Conservation (phyloP, 2,888 invertebrate species). For the Eumacrocentrus americanus region DNA sequence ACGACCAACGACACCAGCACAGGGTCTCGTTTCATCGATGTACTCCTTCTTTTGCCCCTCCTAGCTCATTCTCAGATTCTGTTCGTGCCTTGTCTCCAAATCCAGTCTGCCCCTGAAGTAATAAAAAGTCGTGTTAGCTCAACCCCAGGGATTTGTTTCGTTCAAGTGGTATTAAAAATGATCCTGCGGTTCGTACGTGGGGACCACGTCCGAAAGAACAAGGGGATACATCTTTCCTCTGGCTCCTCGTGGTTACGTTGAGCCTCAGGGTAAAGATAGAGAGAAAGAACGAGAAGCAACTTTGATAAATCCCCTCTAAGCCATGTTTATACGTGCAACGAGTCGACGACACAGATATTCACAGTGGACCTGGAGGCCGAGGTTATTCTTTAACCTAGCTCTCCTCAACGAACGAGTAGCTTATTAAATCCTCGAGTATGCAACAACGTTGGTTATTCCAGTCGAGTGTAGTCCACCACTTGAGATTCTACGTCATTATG, state of each 20-base stretch:
- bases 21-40: too few species aligned
- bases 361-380: conserved; percentile 7
- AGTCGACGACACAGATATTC: conserved; percentile 14
- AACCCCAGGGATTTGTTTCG: conserved; percentile 10
- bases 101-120: conserved; percentile 12
- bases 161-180: conserved; percentile 17
- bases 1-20: conserved; percentile 14
- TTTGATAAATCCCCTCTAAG: conserved; percentile 23
- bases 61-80: too few species aligned
- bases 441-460: conserved; percentile 19
- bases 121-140: conserved; percentile 4
- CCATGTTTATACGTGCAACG: conserved; percentile 16
- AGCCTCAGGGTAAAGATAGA: conserved; percentile 1
- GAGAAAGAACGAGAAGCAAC: conserved; percentile 1
- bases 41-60: too few species aligned
- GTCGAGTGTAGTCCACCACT: conserved; percentile 4
- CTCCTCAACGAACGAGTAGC: conserved; percentile 30
- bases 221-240: background rate
- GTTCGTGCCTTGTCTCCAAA: background rate
- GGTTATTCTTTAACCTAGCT: conserved; percentile 30
- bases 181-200: conserved; percentile 10
- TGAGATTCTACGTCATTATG: conserved; percentile 9
- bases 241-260: background rate
- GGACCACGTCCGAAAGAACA: conserved; percentile 1
- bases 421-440: conserved; percentile 36